Evolutionary conservation across 1,140 invertebrate species (phyloP), one percentile per base, ranked within the genome.

Genomic region (Nasonia giraulti): DNA sequence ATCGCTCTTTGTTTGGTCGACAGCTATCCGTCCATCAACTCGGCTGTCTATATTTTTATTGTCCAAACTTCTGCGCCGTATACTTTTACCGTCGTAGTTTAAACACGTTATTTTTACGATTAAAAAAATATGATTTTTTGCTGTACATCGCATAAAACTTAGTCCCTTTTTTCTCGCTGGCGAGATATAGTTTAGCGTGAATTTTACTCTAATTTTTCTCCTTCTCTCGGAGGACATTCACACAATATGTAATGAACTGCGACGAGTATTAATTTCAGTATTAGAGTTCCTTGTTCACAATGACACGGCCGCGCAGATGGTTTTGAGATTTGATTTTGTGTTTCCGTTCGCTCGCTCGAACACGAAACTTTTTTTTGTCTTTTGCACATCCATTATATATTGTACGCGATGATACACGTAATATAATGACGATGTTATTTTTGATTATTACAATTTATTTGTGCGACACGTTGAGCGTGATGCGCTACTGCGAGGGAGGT

Each of bases 1-100:
- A 76, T 73, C 78, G 33, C 76, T 1, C 37, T 84, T 44, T 82
- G 31, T 47, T 75, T 74, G n/a, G 66, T 76, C 71, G 86, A 84
- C 90, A 90, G 89, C 88, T 81, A 89, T 91, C 90, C 90, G 90
- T 91, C 90, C 90, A 90, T 82, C 89, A 82, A 87, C 84, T 89
- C 86, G 89, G 90, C 88, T 90, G 89, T 87, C 85, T 76, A 69
- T 76, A 69, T 76, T 62, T 62, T 62, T 73, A 55, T 50, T 75
- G 31, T 80, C 37, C 50, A 62, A 37, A 83, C 8, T 77, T 76
- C 27, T 69, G 81, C 20, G 37, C 73, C n/a, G 10, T n/a, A 7
- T 62, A 62, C 4, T 83, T 83, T 75, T 66, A 44, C n/a, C 66
- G 37, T 69, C 37, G 33, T 50, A 37, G 66, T 50, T 69, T 77